These are phyloP conservation scores for Odontocerum albicorne DNA, from an alignment of 2,888 invertebrate species.

Conservation along the genomic window DNA sequence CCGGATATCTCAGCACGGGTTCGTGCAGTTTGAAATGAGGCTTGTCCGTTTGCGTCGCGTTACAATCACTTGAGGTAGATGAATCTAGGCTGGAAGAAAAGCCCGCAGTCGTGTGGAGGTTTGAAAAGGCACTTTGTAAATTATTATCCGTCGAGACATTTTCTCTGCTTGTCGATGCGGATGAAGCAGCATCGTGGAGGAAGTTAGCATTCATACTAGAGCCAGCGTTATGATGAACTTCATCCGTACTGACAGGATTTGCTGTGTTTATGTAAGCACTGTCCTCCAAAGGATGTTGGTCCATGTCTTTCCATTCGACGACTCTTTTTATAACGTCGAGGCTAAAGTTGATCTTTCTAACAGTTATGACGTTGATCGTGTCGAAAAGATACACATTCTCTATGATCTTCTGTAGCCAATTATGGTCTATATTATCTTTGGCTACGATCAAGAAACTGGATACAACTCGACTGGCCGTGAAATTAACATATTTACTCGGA, in stretches of 20 bases:
- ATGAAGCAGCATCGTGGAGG: constrained; percentile 44
- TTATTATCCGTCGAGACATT: constrained; percentile 13
- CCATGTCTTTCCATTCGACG: constrained; percentile 85
- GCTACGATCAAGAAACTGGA: constrained; percentile 83
- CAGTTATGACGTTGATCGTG: constrained; percentile 65
- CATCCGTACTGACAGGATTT: constrained; percentile 37
- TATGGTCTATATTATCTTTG: constrained; percentile 77
- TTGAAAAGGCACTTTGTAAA: constrained; percentile 53
- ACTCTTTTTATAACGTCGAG: constrained; percentile 84
- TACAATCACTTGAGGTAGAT: constrained; percentile 42
- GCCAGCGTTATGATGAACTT: constrained; percentile 41
- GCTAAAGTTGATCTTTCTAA: constrained; percentile 80
- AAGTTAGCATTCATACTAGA: constrained; percentile 53
- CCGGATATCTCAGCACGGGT: constrained; percentile 48
- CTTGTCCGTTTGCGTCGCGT: not conserved
- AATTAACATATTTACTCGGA: constrained; percentile 78
- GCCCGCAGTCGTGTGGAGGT: constrained; percentile 46
- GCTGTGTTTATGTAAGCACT: constrained; percentile 52
- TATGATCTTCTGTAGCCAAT: constrained; percentile 77
- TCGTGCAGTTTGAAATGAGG: constrained; percentile 47
- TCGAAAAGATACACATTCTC: constrained; percentile 70
- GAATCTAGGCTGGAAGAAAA: constrained; percentile 38
- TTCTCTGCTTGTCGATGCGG: constrained; percentile 7
- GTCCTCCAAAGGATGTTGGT: constrained; percentile 79
- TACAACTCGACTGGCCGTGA: constrained; percentile 76